Evolutionary conservation across 2,113 vertebrate species (phyloP), one percentile per base, ranked within the genome.

Genomic region (Notothenia coriiceps): DNA sequence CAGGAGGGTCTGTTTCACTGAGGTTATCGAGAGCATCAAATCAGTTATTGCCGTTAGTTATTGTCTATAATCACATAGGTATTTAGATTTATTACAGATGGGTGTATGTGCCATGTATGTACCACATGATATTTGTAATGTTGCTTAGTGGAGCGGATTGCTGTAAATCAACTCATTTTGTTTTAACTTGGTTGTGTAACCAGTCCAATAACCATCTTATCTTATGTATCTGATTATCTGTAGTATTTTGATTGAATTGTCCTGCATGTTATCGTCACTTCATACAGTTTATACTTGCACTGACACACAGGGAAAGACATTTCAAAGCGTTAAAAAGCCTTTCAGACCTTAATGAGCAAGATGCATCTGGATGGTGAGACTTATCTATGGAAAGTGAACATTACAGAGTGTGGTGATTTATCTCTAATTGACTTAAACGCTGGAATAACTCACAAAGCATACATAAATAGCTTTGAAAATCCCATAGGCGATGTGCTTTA

Each of bases 301-400:
- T 56, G 2, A 13, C n/a, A 2, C 51, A 52, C 0, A 64, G 33
- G 14, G 54, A 56, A 1, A 17, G 9, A 52, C 13, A 33, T 52
- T 55, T 29, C 14, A 6, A 57, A 20, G 22, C 35, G 18, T 29
- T 6, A 54, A 22, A 15, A 71, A 25, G 10, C 4, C 6, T 18
- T 43, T 52, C 6, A 54, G 13, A 13, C 22, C 17, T 7, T 18
- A 61, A 71, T 67, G 20, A 67, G 18, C 14, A 11, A 18, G 3
- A 66, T 11, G 40, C 46, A 0, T 63, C 2, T 20, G 10, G n/a
- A 40, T 40, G 20, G 10, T 57, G 44, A 18, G 20, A 29, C 64
- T 51, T 51, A 64, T 17, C 44, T 56, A 2, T 10, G 55, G 56
- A 60, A 44, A 75, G 15, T 50, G 59, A 79, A 69, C 70, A 73